phyloP scores from a whole-genome alignment of 1,140 invertebrate species.

The Drosophila lowei region DNA sequence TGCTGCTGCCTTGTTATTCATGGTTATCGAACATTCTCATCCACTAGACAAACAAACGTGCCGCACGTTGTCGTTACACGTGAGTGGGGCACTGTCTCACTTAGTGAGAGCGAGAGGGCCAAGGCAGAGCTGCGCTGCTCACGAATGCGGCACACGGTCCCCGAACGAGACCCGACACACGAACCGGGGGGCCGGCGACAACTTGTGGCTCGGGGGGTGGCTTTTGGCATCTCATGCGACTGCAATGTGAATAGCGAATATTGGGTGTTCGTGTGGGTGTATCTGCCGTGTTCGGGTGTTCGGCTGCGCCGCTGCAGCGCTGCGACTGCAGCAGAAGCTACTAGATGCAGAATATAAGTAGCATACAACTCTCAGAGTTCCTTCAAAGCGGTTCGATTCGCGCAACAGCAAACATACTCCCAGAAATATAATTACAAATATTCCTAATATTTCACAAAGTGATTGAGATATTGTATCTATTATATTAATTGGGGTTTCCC shows the following conservation, averaged over 20 bases:
- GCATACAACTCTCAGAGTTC: conserved; percentile 58
- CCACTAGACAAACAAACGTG: conserved; percentile 62
- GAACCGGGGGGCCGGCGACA: not conserved
- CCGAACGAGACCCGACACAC: too few species aligned
- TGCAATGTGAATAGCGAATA: too few species aligned
- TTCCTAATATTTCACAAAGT: too few species aligned
- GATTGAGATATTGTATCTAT: too few species aligned
- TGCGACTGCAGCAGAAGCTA: too few species aligned
- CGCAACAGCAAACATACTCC: conserved; percentile 2
- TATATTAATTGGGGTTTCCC: too few species aligned
- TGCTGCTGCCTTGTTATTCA: conserved; percentile 32
- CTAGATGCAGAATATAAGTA: not conserved
- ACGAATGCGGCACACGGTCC: conserved; percentile 5
- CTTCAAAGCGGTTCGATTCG: conserved; percentile 54
- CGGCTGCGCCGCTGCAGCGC: too few species aligned
- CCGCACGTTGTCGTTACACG: conserved; percentile 75
- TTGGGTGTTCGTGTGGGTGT: too few species aligned
- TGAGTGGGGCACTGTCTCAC: conserved; percentile 39
- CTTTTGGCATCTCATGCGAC: too few species aligned
- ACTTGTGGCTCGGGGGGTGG: conserved; percentile 14
- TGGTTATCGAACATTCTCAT: conserved; percentile 47
- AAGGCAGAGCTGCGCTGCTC: conserved; percentile 3
- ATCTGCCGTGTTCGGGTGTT: too few species aligned
- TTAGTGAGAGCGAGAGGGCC: conserved; percentile 8
- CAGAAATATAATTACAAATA: too few species aligned